Base-by-base conservation (phyloP, 2,113 vertebrate species). In the Puffinus mauretanicus region DNA sequence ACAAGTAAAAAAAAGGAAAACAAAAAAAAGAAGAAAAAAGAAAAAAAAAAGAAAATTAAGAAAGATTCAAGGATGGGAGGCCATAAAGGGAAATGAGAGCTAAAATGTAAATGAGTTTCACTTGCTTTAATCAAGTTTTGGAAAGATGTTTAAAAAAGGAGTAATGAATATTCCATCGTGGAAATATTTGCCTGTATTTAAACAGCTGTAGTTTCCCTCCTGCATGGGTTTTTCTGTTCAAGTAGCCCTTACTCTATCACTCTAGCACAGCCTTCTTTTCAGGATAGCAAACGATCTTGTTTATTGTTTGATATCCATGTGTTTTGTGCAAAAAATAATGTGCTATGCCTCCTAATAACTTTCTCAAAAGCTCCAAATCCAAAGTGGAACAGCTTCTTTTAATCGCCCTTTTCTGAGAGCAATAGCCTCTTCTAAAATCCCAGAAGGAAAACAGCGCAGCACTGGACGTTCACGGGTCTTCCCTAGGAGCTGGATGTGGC, bases 21-120 rank as follows among this genome's bases (percentile, higher is more conserved):
- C 1, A 15, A 10, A 21, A 19, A 19, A 7, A 3, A 13, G 4
- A 6, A 11, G 5, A 24, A 27, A 9, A n/a, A 19, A 22, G 0
- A 27, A 29, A 11, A 9, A 18, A 25, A 13, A 36, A 27, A n/a
- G 0, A 34, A 19, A 16, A 47, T 40, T n/a, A 71, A 46, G 10
- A 73, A 77, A 55, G 14, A 17, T 18, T 51, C 17, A 65, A 6
- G 46, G 3, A 40, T 52, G 4, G 6, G 11, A 82, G 38, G 8
- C 6, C 62, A 70, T 44, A 60, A 81, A 29, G 13, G 21, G 5
- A 60, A 79, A 71, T 0, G 2, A 51, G 11, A 47, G 3, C 21
- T 70, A 80, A 71, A 54, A 51, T 0, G 1, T 29, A 62, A 84
- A 25, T 36, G 0, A 66, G 3, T 24, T 67, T 60, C 40, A 2